Evolutionary conservation across 2,888 invertebrate species (phyloP).

Genomic region (Litoditis marina): DNA sequence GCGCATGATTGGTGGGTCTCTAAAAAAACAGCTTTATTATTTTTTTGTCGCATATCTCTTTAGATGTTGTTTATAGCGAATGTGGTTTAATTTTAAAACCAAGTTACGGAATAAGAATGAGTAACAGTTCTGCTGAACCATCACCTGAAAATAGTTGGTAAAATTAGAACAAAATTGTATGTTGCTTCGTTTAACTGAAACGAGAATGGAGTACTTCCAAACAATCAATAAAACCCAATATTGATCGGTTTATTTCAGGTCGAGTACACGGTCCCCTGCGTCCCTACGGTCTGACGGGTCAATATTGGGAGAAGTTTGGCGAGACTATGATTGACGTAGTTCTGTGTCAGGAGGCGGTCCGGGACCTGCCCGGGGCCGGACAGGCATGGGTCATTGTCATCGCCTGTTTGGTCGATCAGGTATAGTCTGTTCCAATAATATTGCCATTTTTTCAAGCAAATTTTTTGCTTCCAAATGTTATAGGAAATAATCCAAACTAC

Average conservation of each 20-base stretch:
- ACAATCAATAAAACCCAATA: no score
- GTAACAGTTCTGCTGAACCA: no score
- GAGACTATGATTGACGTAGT: constrained; percentile 60
- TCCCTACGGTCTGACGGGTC: constrained; percentile 55
- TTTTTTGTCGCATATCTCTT: background rate
- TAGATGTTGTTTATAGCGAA: background rate
- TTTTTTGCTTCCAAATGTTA: no score
- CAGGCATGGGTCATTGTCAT: constrained; percentile 61
- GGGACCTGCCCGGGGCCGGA: constrained; percentile 59
- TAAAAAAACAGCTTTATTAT: background rate
- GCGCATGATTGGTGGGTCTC: constrained; percentile 35
- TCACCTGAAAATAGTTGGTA: no score
- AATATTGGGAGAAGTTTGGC: constrained; percentile 60
- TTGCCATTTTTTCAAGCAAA: background rate
- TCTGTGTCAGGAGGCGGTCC: constrained; percentile 54
- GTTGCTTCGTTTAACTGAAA: no score
- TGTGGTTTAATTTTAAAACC: no score
- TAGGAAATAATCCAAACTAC: no score
- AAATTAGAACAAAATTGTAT: no score
- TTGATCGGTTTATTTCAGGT: no score
- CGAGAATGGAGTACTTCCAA: no score
- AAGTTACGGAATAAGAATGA: no score
- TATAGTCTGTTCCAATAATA: no score
- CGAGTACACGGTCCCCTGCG: constrained; percentile 54
- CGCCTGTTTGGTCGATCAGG: constrained; percentile 59